phyloP scores from a whole-genome alignment of 2,888 invertebrate species.

The Cephus pulcher region DNA sequence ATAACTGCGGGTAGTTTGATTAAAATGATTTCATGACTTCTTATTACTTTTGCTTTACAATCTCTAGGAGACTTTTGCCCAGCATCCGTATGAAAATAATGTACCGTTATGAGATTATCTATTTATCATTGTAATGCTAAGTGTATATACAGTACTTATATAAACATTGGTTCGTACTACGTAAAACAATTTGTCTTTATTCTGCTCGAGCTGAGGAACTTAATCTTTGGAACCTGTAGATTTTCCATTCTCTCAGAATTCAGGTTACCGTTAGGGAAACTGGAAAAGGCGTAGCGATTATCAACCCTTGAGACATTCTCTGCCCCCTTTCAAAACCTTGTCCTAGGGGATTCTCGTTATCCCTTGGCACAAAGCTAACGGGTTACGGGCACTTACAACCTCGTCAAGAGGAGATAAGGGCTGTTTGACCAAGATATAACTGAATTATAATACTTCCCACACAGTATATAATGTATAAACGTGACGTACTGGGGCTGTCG shows the following conservation, averaged over 20 bases:
- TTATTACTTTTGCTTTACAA: background rate
- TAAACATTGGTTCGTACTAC: background rate
- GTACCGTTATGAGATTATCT: background rate
- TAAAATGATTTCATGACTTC: background rate
- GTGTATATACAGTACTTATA: background rate
- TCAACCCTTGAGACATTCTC: conserved; percentile 10
- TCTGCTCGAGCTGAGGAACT: background rate
- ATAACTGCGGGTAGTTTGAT: background rate
- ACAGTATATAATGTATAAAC: background rate
- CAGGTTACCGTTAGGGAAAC: background rate
- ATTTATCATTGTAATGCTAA: background rate
- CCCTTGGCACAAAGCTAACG: background rate
- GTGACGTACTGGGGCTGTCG: background rate
- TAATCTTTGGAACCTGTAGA: background rate
- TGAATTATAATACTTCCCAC: background rate
- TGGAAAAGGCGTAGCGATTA: conserved; percentile 11
- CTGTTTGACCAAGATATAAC: background rate
- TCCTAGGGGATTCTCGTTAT: background rate
- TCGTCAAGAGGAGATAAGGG: background rate
- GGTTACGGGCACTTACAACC: conserved; percentile 1
- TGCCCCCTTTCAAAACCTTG: background rate
- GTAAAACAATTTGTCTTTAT: background rate
- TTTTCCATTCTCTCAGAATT: background rate
- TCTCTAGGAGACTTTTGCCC: background rate
- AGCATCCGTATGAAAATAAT: background rate